Evolutionary conservation across 2,888 invertebrate species (phyloP).

Genomic region (Alcis repandata): DNA sequence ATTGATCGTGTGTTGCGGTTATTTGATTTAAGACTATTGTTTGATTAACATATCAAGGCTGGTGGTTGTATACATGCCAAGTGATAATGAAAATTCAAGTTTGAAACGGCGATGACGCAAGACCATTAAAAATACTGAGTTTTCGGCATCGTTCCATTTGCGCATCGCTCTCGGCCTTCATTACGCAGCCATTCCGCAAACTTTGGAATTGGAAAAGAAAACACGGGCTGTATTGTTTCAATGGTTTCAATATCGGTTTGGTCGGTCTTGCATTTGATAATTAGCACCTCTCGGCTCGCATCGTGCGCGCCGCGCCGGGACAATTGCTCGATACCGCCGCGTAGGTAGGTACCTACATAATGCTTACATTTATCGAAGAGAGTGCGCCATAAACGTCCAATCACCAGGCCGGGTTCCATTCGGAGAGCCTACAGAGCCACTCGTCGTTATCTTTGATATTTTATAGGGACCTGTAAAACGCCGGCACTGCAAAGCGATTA

Average conservation of each 20-base stretch:
- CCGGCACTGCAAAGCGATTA: constrained; percentile 81
- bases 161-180: constrained; percentile 83
- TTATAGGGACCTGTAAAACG: constrained; percentile 86
- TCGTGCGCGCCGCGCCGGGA: constrained; percentile 56
- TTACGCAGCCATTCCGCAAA: constrained; percentile 85
- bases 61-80: constrained; percentile 81
- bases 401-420: constrained; percentile 73
- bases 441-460: constrained; percentile 86
- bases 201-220: constrained; percentile 84
- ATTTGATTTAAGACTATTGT: constrained; percentile 84
- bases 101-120: constrained; percentile 85
- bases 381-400: constrained; percentile 82
- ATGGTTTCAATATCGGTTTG: constrained; percentile 83
- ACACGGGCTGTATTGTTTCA: constrained; percentile 84
- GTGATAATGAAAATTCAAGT: constrained; percentile 87
- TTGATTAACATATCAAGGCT: constrained; percentile 86
- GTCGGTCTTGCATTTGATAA: constrained; percentile 84
- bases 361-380: constrained; percentile 77
- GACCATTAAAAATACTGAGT: constrained; percentile 84
- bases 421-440: constrained; percentile 73
- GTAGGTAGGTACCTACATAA: constrained; percentile 62
- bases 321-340: constrained; percentile 68
- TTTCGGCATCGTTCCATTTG: constrained; percentile 85
- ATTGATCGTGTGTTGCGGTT: constrained; percentile 79
- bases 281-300: constrained; percentile 80